A percentile compares a stretch with the other conserved stretches of the same genome.
These are phyloP conservation scores for Gasteruption jaculator DNA, from an alignment of 2,888 invertebrate genomes.

Conservation along the genomic window DNA sequence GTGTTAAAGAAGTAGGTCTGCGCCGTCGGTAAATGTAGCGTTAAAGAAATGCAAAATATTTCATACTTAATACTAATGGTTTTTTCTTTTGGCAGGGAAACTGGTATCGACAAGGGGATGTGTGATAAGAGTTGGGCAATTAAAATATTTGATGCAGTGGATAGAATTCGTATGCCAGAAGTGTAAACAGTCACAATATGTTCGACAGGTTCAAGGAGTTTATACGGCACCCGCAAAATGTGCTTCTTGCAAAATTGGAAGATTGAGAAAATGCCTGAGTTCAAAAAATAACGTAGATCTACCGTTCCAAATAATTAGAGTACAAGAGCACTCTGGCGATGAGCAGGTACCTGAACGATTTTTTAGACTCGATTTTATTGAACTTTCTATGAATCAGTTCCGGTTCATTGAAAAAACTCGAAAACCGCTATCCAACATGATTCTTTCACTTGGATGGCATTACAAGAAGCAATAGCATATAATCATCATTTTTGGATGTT, in stretches of 20 bases:
- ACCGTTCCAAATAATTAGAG: conserved; percentile 74
- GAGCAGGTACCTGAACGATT: conserved; percentile 66
- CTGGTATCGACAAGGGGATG: conserved; percentile 79
- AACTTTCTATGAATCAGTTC: no score
- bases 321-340: conserved; percentile 73
- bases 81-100: conserved; percentile 55
- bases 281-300: conserved; percentile 71
- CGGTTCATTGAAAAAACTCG: no score
- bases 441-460: no score
- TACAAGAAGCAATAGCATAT: no score
- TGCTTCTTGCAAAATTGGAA: conserved; percentile 59
- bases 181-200: conserved; percentile 55
- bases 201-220: conserved; percentile 59
- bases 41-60: no score
- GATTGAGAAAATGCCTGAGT: conserved; percentile 61
- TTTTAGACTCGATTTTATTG: no score
- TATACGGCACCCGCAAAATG: conserved; percentile 60
- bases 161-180: conserved; percentile 73
- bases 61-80: conserved; percentile 4
- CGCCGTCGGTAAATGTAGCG: no score
- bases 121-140: conserved; percentile 74
- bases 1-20: no score
- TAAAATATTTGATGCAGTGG: conserved; percentile 69
- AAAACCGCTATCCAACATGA: no score
- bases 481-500: no score